phyloP scores from a whole-genome alignment of 2,888 invertebrate species.

The Drosophila siamana region DNA sequence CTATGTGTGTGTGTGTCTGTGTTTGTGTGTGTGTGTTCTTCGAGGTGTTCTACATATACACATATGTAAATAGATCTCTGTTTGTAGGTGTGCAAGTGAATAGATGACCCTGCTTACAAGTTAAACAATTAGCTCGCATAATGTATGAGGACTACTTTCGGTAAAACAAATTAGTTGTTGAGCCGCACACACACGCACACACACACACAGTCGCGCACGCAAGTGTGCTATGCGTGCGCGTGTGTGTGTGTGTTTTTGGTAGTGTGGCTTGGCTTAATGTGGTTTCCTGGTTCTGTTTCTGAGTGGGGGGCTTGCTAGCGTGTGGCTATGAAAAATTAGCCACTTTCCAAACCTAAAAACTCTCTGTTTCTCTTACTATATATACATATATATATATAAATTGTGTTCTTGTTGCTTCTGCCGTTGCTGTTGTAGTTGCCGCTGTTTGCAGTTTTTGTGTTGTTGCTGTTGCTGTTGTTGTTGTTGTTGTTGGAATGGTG shows the following conservation, averaged over 20 bases:
- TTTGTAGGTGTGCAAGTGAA: slow-evolving; percentile 11
- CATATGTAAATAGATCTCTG: slow-evolving; percentile 15
- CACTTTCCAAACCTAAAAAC: slow-evolving; percentile 52
- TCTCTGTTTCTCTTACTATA: not conserved
- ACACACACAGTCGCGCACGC: slow-evolving; percentile 1
- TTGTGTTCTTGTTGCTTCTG: slow-evolving; percentile 33
- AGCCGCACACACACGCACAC: slow-evolving; percentile 39
- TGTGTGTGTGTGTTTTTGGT: not conserved
- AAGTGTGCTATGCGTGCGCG: slow-evolving; percentile 14
- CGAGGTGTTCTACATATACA: slow-evolving; percentile 1
- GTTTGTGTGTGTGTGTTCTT: slow-evolving; percentile 17
- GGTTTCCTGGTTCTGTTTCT: slow-evolving; percentile 1
- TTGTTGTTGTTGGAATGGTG: slow-evolving; percentile 67
- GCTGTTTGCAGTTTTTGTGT: slow-evolving; percentile 25
- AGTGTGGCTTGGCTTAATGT: slow-evolving; percentile 39
- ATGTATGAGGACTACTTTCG: slow-evolving; percentile 71
- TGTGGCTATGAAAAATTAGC: slow-evolving; percentile 77
- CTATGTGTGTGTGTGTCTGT: slow-evolving; percentile 4
- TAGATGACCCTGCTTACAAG: slow-evolving; percentile 56
- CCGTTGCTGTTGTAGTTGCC: slow-evolving; percentile 23
- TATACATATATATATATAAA: slow-evolving; percentile 35
- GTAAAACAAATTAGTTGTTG: slow-evolving; percentile 64
- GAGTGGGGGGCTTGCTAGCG: slow-evolving; percentile 45
- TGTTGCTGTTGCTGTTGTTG: slow-evolving; percentile 28
- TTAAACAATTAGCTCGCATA: slow-evolving; percentile 74